A percentile compares a stretch with the other conserved stretches of the same genome.
These are phyloP conservation scores for Gyps fulvus DNA, from an alignment of 2,113 vertebrate genomes.

Conservation along the genomic window DNA sequence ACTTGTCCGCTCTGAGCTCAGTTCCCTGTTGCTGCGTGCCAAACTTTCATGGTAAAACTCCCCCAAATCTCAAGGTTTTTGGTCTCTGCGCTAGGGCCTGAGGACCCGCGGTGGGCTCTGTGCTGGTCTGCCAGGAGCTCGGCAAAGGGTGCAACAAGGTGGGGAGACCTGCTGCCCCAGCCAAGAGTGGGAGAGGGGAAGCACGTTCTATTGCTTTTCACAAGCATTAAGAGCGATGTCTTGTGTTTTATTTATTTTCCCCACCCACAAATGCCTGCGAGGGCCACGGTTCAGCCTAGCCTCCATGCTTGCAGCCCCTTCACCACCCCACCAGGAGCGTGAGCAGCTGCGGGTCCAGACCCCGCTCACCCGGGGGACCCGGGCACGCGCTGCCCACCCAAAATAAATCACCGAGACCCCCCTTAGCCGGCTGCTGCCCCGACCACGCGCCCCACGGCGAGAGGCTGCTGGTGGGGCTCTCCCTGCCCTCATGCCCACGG, in stretches of 20 bases:
- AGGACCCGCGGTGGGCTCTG: background rate
- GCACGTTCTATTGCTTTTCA: rapidly evolving
- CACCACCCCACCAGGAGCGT: background rate
- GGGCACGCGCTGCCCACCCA: rapidly evolving
- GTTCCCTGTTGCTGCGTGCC: background rate
- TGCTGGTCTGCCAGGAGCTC: background rate
- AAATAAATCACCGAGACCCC: rapidly evolving
- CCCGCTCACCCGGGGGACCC: background rate
- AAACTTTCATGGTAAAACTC: background rate
- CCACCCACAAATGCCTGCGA: background rate
- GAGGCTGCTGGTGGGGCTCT: background rate
- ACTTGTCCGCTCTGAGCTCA: rapidly evolving
- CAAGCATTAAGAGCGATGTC: rapidly evolving
- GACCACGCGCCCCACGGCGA: rapidly evolving
- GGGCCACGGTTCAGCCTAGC: rapidly evolving
- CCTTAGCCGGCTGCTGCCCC: background rate
- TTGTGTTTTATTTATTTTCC: background rate
- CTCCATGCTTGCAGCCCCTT: background rate
- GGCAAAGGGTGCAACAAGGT: no score
- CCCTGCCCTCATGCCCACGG: background rate
- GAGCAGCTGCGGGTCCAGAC: background rate
- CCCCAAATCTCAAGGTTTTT: background rate
- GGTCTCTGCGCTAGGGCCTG: rapidly evolving
- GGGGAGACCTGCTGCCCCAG: background rate
- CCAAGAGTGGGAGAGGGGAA: rapidly evolving